A percentile compares a stretch with the other conserved stretches of the same genome.
These are phyloP conservation scores for Ictalurus punctatus DNA, from an alignment of 2,113 vertebrate species.

Conservation along the genomic window DNA sequence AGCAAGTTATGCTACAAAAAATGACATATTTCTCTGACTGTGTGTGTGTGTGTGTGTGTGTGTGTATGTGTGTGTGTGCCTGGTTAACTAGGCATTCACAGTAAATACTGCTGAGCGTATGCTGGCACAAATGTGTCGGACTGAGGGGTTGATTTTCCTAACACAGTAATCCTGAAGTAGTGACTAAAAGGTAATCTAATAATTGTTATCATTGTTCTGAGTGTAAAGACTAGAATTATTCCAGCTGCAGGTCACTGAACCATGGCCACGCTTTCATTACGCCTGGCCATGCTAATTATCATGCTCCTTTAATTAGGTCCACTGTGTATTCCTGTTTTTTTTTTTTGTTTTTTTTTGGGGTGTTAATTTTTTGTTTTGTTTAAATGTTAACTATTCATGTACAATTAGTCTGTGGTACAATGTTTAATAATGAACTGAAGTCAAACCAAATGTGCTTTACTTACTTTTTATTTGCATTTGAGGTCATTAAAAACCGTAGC, in stretches of 20 bases:
- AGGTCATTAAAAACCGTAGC: not conserved
- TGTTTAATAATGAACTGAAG: not conserved
- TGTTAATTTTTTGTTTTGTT: not conserved
- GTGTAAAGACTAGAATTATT: not conserved
- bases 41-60: not conserved
- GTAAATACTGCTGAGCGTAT: not conserved
- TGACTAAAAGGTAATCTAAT: conserved; percentile 15
- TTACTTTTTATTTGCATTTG: not conserved
- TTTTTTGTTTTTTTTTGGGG: not conserved
- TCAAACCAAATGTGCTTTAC: not conserved
- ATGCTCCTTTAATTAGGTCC: not conserved
- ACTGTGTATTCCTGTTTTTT: not conserved
- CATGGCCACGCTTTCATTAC: not conserved
- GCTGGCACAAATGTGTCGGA: not conserved
- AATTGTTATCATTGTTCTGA: conserved; percentile 1
- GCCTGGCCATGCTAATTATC: not conserved
- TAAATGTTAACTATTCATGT: not conserved
- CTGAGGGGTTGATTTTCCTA: not conserved
- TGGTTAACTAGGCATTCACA: not conserved
- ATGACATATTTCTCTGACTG: not conserved
- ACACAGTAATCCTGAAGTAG: not conserved
- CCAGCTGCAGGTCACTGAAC: conserved; percentile 20
- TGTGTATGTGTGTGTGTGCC: not conserved
- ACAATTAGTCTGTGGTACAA: not conserved
- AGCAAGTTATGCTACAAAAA: no score